A percentile compares a stretch with the other conserved stretches of the same genome.
Conservation (phyloP, 1,140 invertebrate species). For the Thaumatotibia leucotreta region DNA sequence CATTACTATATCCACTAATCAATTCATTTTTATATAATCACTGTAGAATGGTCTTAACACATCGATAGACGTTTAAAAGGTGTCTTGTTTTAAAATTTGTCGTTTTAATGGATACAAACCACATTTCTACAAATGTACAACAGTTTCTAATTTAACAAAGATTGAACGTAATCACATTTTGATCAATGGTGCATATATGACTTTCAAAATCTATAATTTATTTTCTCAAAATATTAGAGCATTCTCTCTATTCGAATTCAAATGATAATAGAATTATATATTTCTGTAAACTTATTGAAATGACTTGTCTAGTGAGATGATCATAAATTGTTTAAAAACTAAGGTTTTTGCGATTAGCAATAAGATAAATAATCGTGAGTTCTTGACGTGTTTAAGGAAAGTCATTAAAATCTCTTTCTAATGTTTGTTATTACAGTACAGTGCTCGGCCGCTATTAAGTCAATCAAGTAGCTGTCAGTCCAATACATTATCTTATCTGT, state of each 20-base stretch:
- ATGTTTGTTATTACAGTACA: no score
- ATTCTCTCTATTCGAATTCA: background rate
- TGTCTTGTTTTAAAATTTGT: constrained; percentile 8
- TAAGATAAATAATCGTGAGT: background rate
- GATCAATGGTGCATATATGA: background rate
- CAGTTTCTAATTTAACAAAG: background rate
- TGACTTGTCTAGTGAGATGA: no score
- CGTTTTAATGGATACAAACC: background rate
- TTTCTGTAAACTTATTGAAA: background rate
- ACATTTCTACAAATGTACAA: constrained; percentile 8
- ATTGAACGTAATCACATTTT: background rate
- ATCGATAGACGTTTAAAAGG: constrained; percentile 8
- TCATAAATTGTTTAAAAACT: no score
- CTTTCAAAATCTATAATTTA: constrained; percentile 11
- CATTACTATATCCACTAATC: constrained; percentile 62
- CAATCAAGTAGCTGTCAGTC: no score
- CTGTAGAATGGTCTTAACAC: constrained; percentile 28
- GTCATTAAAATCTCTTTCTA: no score
- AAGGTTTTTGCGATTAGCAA: background rate
- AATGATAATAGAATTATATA: background rate
- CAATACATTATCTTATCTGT: no score
- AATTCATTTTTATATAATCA: constrained; percentile 70
- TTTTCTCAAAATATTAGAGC: constrained; percentile 8
- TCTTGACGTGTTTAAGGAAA: background rate
- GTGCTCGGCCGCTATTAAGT: no score